Percentiles rank a stretch among this genome's conserved stretches.
Conservation (phyloP, 1,140 invertebrate genomes). For the Eriosoma lanigerum region DNA sequence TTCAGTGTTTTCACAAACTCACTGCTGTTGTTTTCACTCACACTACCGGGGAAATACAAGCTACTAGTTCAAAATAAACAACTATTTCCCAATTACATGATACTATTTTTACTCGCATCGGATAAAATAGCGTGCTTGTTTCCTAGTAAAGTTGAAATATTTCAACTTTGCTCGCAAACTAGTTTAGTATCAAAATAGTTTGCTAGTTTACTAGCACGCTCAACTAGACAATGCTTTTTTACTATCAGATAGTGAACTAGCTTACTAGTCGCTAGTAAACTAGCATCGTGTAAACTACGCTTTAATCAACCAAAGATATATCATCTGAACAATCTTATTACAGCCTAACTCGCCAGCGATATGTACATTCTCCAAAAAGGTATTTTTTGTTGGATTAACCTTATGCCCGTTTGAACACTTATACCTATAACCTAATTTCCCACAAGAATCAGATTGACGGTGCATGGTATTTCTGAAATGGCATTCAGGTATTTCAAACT, state of each 20-base stretch:
- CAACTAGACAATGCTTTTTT: conserved; percentile 8
- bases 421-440: no score
- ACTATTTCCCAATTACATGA: no score
- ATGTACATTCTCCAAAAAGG: no score
- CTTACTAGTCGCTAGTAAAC: conserved; percentile 11
- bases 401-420: no score
- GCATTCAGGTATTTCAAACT: no score
- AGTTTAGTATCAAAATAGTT: conserved; percentile 20
- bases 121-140: not conserved
- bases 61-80: conserved; percentile 22
- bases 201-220: conserved; percentile 27
- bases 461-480: no score
- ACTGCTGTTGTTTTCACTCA: conserved; percentile 10
- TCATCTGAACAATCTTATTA: no score
- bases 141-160: conserved; percentile 1
- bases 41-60: conserved; percentile 16
- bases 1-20: no score
- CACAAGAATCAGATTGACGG: no score
- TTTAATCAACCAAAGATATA: no score
- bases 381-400: no score
- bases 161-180: conserved; percentile 20
- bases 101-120: conserved; percentile 24
- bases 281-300: conserved; percentile 16
- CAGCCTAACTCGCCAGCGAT: no score
- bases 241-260: conserved; percentile 7